Percentiles rank a stretch among this genome's conserved stretches.
Evolutionary conservation across 2,113 vertebrate genomes (phyloP).

Genomic region (Ailuropoda melanoleuca): DNA sequence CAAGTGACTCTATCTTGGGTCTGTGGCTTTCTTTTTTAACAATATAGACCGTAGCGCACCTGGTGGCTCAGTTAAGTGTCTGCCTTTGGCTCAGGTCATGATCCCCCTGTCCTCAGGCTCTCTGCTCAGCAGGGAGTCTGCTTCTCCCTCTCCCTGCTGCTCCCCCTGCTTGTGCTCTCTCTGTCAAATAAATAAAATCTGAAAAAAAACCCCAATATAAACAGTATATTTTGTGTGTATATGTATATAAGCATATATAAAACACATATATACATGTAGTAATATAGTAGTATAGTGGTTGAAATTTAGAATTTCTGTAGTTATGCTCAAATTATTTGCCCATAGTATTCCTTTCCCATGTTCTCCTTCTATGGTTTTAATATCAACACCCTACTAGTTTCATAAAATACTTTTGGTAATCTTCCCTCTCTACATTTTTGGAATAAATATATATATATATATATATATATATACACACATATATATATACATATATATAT

Average conservation of each 20-base stretch:
- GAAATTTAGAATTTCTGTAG: background rate
- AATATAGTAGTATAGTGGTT: background rate
- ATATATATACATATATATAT: too few species aligned
- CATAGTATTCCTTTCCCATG: background rate
- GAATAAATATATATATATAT: too few species aligned
- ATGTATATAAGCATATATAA: background rate
- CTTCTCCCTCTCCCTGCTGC: too few species aligned
- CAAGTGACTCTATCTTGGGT: background rate
- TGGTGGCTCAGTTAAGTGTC: too few species aligned
- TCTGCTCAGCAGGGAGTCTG: too few species aligned
- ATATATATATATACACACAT: too few species aligned
- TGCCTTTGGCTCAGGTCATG: too few species aligned
- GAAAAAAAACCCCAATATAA: too few species aligned
- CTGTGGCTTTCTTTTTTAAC: background rate
- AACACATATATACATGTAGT: background rate
- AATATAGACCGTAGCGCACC: background rate
- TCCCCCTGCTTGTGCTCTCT: too few species aligned
- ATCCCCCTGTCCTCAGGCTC: too few species aligned
- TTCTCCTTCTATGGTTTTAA: background rate
- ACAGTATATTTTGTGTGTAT: background rate
- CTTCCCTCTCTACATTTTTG: background rate
- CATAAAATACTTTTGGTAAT: background rate
- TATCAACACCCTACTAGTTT: background rate
- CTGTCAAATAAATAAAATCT: too few species aligned
- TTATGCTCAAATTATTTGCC: background rate